phyloP scores from a whole-genome alignment of 2,113 vertebrate genomes.

The Halichoerus grypus region DNA sequence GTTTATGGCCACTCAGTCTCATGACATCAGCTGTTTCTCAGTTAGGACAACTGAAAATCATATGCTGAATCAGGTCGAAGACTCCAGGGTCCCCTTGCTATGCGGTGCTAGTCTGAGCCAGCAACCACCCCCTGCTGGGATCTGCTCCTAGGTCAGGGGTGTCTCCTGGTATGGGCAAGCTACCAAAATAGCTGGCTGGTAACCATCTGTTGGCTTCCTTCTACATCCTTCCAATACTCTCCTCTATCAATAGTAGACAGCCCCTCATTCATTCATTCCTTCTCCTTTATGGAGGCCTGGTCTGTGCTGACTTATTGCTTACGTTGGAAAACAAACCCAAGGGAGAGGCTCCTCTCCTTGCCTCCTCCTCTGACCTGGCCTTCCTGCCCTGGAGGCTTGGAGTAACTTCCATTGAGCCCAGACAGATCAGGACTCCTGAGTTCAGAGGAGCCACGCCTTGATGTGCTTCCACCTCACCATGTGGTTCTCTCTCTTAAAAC shows the following conservation, averaged over 20 bases:
- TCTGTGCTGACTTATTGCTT: not conserved
- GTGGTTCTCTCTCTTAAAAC: not conserved
- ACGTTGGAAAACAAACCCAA: not conserved
- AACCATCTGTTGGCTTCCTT: not conserved
- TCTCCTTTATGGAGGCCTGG: not conserved
- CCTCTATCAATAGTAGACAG: not conserved
- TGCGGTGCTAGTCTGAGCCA: not conserved
- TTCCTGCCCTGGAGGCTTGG: not conserved
- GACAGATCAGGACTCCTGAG: not conserved
- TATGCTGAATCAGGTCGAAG: not conserved
- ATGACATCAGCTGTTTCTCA: not conserved
- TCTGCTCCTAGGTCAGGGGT: not conserved
- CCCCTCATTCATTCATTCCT: not conserved
- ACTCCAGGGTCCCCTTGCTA: not conserved
- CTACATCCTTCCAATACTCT: not conserved
- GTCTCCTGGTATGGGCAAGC: not conserved
- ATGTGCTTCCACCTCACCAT: not conserved
- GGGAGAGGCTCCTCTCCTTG: not conserved
- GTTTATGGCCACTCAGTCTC: not conserved
- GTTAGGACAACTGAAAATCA: not conserved
- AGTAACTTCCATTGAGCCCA: not conserved
- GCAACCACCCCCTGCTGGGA: not conserved
- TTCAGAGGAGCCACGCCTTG: not conserved
- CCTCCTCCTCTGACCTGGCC: not conserved
- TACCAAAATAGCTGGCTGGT: not conserved